Conservation (phyloP, 2,888 invertebrate species). For the Drosophila rubida region DNA sequence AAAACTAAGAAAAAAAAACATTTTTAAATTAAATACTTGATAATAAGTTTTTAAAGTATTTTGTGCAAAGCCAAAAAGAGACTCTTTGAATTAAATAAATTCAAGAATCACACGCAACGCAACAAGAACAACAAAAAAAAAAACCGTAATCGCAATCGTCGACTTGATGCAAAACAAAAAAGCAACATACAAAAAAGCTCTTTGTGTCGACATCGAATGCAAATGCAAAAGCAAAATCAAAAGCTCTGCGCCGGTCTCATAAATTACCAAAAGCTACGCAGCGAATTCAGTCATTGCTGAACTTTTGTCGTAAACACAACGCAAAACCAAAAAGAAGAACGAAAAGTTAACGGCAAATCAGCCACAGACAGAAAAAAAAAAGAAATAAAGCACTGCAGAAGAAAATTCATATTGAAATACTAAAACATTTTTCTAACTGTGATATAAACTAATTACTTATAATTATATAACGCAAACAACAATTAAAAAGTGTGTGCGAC, state of each 20-base stretch:
- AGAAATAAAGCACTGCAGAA: constrained; percentile 14
- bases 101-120: constrained; percentile 27
- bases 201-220: constrained; percentile 34
- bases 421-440: constrained; percentile 15
- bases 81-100: constrained; percentile 67
- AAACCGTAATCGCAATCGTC: constrained; percentile 6
- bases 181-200: constrained; percentile 37
- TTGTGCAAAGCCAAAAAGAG: constrained; percentile 52
- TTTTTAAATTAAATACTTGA: constrained; percentile 21
- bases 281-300: constrained; percentile 81
- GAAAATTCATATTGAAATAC: background rate
- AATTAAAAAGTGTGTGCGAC: background rate
- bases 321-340: constrained; percentile 34
- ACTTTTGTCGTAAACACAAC: constrained; percentile 74
- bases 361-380: constrained; percentile 39
- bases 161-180: constrained; percentile 24
- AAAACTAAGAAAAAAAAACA: constrained; percentile 20
- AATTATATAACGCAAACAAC: background rate
- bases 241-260: constrained; percentile 80
- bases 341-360: constrained; percentile 15
- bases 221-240: constrained; percentile 51
- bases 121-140: constrained; percentile 1
- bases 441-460: constrained; percentile 12
- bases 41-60: constrained; percentile 28
- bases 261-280: constrained; percentile 68